Conservation (phyloP, 2,113 vertebrate species). For the Onychostoma macrolepis region DNA sequence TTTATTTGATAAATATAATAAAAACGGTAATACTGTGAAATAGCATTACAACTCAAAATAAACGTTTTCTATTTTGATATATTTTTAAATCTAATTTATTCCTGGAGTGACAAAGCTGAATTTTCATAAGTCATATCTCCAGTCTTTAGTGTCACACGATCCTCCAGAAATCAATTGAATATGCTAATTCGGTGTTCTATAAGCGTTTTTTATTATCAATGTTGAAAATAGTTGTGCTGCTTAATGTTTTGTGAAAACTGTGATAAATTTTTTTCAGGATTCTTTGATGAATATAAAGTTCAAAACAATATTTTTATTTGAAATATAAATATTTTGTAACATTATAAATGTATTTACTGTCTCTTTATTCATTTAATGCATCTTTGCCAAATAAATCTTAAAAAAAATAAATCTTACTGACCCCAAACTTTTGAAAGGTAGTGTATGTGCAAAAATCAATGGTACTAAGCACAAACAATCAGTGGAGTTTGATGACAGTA, state of each 20-base stretch:
- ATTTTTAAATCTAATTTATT: neutral
- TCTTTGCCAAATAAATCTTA: neutral
- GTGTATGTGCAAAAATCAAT: neutral
- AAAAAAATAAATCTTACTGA: neutral
- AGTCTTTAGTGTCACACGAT: neutral
- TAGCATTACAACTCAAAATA: neutral
- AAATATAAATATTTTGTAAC: neutral
- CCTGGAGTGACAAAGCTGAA: neutral
- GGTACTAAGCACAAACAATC: neutral
- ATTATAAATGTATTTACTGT: neutral
- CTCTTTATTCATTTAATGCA: neutral
- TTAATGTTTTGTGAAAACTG: neutral
- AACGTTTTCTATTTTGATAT: neutral
- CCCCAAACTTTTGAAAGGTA: neutral
- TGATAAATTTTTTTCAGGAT: neutral
- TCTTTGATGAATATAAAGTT: neutral
- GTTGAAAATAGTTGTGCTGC: too few relatives aligned
- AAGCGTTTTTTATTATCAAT: neutral
- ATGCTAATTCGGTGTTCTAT: neutral
- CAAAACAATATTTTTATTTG: neutral
- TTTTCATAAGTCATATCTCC: neutral
- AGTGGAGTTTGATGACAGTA: neutral
- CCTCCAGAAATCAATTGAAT: neutral
- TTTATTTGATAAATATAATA: neutral
- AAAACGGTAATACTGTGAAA: neutral